These are phyloP conservation scores for Emmelina monodactyla DNA, from an alignment of 2,888 invertebrate genomes.

Conservation along the genomic window DNA sequence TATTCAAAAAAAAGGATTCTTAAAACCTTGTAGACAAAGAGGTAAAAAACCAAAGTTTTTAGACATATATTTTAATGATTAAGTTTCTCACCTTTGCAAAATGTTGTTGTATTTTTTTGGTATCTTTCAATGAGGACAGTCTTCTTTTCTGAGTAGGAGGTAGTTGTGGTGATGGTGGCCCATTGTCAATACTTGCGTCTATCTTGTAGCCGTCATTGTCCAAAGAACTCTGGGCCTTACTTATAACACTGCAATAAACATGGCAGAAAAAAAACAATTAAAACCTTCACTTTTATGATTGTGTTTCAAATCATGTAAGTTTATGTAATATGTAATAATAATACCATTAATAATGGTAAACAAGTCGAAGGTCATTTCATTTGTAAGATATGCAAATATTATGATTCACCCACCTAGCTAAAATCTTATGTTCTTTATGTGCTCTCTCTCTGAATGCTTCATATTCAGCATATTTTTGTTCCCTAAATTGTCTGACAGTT, in stretches of 20 bases:
- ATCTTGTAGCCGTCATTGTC: constrained; percentile 32
- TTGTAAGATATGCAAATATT: too few relatives aligned
- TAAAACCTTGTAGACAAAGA: too few relatives aligned
- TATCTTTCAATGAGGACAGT: constrained; percentile 59
- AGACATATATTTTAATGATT: too few relatives aligned
- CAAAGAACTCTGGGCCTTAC: constrained; percentile 32
- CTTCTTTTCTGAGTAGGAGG: constrained; percentile 56
- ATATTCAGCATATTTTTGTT: constrained; percentile 76
- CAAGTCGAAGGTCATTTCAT: too few relatives aligned
- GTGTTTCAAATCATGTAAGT: not conserved
- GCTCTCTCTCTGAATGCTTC: constrained; percentile 77
- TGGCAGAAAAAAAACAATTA: too few relatives aligned
- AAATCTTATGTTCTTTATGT: constrained; percentile 74
- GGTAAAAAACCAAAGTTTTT: too few relatives aligned
- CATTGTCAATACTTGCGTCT: constrained; percentile 34
- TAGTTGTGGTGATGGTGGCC: constrained; percentile 47
- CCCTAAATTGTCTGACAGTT: constrained; percentile 76
- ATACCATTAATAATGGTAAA: too few relatives aligned
- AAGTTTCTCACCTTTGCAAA: constrained; percentile 29
- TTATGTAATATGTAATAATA: constrained; percentile 2
- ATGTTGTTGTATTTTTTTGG: constrained; percentile 45
- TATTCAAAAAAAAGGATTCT: too few relatives aligned
- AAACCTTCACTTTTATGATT: too few relatives aligned
- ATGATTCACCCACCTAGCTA: too few relatives aligned
- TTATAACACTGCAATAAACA: constrained; percentile 47